A percentile compares a stretch with the other conserved stretches of the same genome.
Evolutionary conservation across 2,888 invertebrate genomes (phyloP).

Genomic region (Drosophila austrosaltans): DNA sequence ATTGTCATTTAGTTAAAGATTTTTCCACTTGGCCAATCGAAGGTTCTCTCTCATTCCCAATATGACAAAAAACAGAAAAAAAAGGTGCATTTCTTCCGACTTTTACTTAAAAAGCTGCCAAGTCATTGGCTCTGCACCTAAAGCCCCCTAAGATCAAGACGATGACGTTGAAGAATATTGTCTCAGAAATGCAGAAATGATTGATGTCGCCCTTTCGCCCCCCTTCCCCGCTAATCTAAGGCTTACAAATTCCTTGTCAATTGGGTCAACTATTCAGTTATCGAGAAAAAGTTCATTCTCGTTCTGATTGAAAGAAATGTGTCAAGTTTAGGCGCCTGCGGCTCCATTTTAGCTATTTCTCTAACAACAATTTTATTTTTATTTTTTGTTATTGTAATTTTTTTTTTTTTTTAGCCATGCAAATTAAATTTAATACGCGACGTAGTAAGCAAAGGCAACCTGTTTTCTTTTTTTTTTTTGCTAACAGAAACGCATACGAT

Average conservation of each 20-base stretch:
- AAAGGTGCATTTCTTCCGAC: conserved; percentile 39
- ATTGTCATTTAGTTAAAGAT: conserved; percentile 67
- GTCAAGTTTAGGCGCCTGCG: conserved; percentile 67
- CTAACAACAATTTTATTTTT: conserved; percentile 2
- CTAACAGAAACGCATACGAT: conserved; percentile 55
- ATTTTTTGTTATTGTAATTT: conserved; percentile 23
- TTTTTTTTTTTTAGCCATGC: conserved; percentile 53
- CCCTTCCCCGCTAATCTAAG: neutral
- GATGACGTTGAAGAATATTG: conserved; percentile 48
- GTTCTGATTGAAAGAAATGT: conserved; percentile 60
- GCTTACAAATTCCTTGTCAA: conserved; percentile 39
- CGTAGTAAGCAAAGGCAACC: conserved; percentile 57
- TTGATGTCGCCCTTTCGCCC: conserved; percentile 71
- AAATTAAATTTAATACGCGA: conserved; percentile 69
- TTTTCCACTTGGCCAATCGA: conserved; percentile 45
- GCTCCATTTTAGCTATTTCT: conserved; percentile 39
- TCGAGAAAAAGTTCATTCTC: conserved; percentile 53
- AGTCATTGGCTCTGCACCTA: conserved; percentile 61
- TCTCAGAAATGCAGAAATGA: conserved; percentile 61
- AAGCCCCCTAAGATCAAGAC: conserved; percentile 63
- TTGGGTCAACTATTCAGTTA: conserved; percentile 70
- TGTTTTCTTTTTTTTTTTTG: conserved; percentile 44
- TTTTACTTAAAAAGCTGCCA: conserved; percentile 68
- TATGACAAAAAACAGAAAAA: neutral
- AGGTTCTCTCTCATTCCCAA: conserved; percentile 34